Evolutionary conservation across 2,113 vertebrate species (phyloP), one percentile per base, ranked within the genome.

Genomic region (Burhinus oedicnemus): DNA sequence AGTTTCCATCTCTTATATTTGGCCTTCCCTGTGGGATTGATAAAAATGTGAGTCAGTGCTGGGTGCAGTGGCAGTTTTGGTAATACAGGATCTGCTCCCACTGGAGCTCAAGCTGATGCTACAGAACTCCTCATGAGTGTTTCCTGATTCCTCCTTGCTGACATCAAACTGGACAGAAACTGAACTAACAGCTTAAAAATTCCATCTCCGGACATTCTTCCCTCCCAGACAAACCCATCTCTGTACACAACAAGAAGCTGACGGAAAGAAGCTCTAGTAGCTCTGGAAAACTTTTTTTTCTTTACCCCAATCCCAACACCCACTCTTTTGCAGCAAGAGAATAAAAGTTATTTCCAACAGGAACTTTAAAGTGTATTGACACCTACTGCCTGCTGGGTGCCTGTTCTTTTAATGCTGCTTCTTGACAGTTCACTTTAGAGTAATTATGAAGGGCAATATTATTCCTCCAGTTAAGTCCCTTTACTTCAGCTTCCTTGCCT

Each of bases 301-400:
- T 61, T 72, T 81, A 44, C 11, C 27, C 29, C 0, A 0, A 0
- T 80, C 14, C 30, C 36, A 65, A 60, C 21, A 21, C 25, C 6
- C 4, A 19, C 38, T 85, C 15, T 65, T 80, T 69, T 74, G 25
- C 54, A 79, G 30, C 32, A 87, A 81, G 62, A 69, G 12, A 49
- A 12, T 16, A 52, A 64, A 78, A 62, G 11, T 38, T 85, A 42
- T 76, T 82, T 83, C 38, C 49, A 82, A 5, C 11, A 36, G 52
- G 52, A 87, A 26, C 51, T 91, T 89, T 5, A 8, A 62, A 70
- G 19, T 75, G 23, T 64, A 17, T 85, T 91, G 62, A 65, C 30
- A 44, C 26, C 30, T 57, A 5, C n/a, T 77, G 40, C 23, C 40
- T 70, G 20, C 34, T 54, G 62, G 57, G 5, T 79, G 27, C 34